Percentiles rank a stretch among this genome's conserved stretches.
phyloP scores from a whole-genome alignment of 2,797 vertebrate species.

The Gambelia wislizenii region DNA sequence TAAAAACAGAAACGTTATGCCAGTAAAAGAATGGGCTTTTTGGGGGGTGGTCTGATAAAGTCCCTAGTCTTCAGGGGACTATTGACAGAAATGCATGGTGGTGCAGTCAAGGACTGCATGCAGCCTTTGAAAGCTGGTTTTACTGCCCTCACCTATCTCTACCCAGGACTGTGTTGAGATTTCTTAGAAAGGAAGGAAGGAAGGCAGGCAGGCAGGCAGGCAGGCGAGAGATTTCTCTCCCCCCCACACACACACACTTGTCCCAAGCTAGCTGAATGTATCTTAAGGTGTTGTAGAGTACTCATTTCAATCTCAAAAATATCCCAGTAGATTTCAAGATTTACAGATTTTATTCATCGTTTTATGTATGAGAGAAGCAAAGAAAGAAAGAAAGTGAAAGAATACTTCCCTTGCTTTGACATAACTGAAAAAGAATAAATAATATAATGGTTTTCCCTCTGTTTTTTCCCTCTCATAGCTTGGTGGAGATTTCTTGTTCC shows the following conservation, averaged over 20 bases:
- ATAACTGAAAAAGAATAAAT: neutral
- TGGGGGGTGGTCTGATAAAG: too few relatives aligned
- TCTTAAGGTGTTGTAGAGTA: neutral
- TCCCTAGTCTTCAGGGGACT: too few relatives aligned
- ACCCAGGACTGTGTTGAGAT: neutral
- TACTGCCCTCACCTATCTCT: neutral
- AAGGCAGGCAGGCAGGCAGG: too few relatives aligned
- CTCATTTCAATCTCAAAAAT: neutral
- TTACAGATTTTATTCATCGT: neutral
- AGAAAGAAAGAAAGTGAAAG: neutral
- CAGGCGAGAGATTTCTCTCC: neutral
- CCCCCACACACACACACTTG: too few relatives aligned
- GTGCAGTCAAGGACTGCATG: neutral
- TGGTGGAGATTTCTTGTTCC: neutral
- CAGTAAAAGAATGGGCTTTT: too few relatives aligned
- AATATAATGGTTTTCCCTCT: neutral
- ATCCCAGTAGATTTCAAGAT: neutral
- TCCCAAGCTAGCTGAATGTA: neutral
- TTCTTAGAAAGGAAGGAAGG: neutral
- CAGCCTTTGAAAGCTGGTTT: neutral
- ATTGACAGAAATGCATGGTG: neutral
- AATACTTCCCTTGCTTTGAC: neutral
- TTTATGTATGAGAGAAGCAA: neutral
- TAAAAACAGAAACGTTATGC: too few relatives aligned
- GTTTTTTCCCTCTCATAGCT: neutral